Evolutionary conservation across 1,140 invertebrate species (phyloP).

Genomic region (Micrasema longulum): DNA sequence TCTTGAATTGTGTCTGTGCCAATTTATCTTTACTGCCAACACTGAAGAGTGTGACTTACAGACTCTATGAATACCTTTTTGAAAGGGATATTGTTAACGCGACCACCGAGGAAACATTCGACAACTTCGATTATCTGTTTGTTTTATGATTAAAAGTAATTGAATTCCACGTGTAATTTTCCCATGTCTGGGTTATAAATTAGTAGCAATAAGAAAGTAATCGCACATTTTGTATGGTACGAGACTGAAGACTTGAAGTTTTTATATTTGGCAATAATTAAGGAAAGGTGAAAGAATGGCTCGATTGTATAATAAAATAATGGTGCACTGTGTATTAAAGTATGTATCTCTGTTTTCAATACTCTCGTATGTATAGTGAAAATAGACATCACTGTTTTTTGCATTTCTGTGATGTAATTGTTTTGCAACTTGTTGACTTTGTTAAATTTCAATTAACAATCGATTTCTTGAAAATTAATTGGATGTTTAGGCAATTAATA

Average conservation of each 20-base stretch:
- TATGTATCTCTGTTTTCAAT: conserved; percentile 11
- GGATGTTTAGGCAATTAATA: no score
- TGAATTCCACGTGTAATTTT: no score
- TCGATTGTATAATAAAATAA: conserved; percentile 12
- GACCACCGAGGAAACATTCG: no score
- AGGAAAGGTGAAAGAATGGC: conserved; percentile 5
- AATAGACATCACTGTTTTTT: conserved; percentile 2
- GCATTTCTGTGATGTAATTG: conserved; percentile 22
- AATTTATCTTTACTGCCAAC: conserved; percentile 31
- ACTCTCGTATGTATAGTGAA: conserved; percentile 12
- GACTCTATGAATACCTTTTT: background rate
- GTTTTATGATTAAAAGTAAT: no score
- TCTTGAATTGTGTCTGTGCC: conserved; percentile 34
- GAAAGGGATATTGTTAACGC: background rate
- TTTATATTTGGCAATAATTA: conserved; percentile 32
- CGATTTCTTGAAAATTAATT: no score
- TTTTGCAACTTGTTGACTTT: conserved; percentile 26
- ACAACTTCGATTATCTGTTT: no score
- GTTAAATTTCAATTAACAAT: background rate
- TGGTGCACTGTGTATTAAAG: conserved; percentile 32
- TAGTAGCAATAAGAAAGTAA: conserved; percentile 10
- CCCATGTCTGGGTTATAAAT: background rate
- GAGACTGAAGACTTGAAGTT: conserved; percentile 36
- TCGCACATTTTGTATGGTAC: conserved; percentile 24
- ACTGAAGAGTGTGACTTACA: background rate